These are phyloP conservation scores for Limnephilus marmoratus DNA, from an alignment of 2,888 invertebrate genomes.

Conservation along the genomic window DNA sequence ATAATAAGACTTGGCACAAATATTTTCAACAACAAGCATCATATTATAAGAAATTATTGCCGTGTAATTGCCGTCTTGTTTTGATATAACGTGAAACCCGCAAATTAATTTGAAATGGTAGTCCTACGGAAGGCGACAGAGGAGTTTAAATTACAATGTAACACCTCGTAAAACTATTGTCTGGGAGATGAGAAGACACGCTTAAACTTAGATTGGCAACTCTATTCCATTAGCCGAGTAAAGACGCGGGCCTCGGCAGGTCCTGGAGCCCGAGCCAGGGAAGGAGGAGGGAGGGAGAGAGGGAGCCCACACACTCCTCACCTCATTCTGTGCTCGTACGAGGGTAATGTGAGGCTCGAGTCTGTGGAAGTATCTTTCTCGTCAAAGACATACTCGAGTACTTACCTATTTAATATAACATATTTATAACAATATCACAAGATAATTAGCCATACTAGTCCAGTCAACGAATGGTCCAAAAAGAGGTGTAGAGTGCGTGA, in stretches of 20 bases:
- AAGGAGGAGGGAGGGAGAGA: neutral
- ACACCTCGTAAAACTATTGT: slow-evolving; percentile 20
- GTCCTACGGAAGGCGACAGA: neutral
- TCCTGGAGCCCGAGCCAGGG: neutral
- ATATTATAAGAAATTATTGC: neutral
- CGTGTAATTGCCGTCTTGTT: neutral
- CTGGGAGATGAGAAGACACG: slow-evolving; percentile 5
- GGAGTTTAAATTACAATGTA: slow-evolving; percentile 30
- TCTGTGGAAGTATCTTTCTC: neutral
- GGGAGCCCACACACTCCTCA: neutral
- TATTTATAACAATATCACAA: neutral
- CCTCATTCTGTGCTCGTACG: neutral
- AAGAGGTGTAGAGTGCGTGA: too few relatives aligned
- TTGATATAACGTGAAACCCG: neutral
- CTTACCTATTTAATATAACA: neutral
- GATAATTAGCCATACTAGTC: neutral
- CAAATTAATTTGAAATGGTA: neutral
- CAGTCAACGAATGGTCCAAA: too few relatives aligned
- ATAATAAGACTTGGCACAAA: too few relatives aligned
- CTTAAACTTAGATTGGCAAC: slow-evolving; percentile 40
- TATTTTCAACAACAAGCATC: too few relatives aligned
- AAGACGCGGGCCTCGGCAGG: neutral
- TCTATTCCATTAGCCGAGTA: slow-evolving; percentile 8
- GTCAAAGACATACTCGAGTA: neutral
- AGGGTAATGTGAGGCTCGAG: neutral